A percentile compares a stretch with the other conserved stretches of the same genome.
Evolutionary conservation across 2,113 vertebrate species (phyloP).

Genomic region (Atlantisia rogersi): DNA sequence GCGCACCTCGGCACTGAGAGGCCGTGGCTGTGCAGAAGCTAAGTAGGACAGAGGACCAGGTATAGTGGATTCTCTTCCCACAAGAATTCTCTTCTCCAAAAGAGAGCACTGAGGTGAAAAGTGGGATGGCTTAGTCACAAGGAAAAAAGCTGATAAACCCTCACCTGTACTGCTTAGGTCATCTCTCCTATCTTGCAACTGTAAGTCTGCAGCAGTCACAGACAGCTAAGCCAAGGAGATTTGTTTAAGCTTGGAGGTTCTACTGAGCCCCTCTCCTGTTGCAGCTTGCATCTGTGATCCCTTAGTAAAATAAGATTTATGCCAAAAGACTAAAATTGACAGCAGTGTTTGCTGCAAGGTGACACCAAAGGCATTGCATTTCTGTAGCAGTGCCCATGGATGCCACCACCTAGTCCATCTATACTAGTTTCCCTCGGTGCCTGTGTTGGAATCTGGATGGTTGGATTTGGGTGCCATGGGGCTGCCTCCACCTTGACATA

Average conservation of each 20-base stretch:
- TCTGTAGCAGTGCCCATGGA: not conserved
- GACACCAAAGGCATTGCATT: not conserved
- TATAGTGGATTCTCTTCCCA: not conserved
- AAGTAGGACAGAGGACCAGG: not conserved
- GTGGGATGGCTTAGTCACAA: not conserved
- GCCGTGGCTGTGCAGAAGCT: not conserved
- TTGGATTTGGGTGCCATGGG: not conserved
- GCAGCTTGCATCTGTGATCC: not conserved
- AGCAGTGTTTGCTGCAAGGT: not conserved
- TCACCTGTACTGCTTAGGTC: not conserved
- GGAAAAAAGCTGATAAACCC: not conserved
- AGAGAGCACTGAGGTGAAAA: not conserved
- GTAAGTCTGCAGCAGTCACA: not conserved
- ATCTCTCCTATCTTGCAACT: not conserved
- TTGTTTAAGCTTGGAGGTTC: not conserved
- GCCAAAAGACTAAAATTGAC: not conserved
- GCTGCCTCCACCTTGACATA: not conserved
- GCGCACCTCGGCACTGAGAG: not conserved
- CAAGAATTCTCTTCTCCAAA: not conserved
- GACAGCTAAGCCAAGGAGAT: not conserved
- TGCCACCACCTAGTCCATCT: accelerated
- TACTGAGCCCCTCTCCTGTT: not conserved
- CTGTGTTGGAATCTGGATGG: not conserved
- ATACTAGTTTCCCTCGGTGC: not conserved
- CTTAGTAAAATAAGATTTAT: not conserved